Percentiles rank a stretch among this genome's conserved stretches.
Evolutionary conservation across 2,113 vertebrate species (phyloP).

Genomic region (Mesoclemmys tuberculata): DNA sequence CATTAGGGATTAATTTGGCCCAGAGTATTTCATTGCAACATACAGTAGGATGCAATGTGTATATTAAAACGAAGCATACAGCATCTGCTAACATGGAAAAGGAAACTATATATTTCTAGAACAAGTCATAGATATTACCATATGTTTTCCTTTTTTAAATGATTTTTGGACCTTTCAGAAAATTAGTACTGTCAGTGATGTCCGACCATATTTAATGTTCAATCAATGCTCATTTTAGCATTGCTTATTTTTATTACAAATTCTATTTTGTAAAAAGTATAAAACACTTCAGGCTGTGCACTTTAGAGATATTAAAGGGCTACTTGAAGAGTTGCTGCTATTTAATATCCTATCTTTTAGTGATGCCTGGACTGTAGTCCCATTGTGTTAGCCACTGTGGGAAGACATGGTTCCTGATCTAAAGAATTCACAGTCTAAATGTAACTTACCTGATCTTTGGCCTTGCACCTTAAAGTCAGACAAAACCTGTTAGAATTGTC

Average conservation of each 20-base stretch:
- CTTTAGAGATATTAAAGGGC: not conserved
- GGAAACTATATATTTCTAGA: slow-evolving; percentile 22
- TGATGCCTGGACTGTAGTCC: not conserved
- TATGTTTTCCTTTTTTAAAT: slow-evolving; percentile 34
- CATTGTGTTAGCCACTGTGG: not conserved
- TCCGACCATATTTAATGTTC: slow-evolving; percentile 13
- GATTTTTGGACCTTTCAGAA: not conserved
- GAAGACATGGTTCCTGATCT: not conserved
- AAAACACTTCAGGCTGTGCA: slow-evolving; percentile 14
- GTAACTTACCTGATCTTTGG: not conserved
- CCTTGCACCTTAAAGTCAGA: not conserved
- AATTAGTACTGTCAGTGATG: not conserved
- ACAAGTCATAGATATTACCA: not conserved
- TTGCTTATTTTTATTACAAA: slow-evolving; percentile 39
- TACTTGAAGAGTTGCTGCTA: slow-evolving; percentile 19
- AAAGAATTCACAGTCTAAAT: not conserved
- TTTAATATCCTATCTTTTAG: slow-evolving; percentile 55
- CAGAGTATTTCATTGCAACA: slow-evolving; percentile 62
- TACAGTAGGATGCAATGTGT: slow-evolving; percentile 51
- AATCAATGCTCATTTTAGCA: slow-evolving; percentile 53
- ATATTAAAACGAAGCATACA: slow-evolving; percentile 61
- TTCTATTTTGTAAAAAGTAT: slow-evolving; percentile 25
- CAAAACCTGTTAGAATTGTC: not conserved
- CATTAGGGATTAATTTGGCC: slow-evolving; percentile 57
- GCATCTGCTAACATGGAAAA: slow-evolving; percentile 48